Evolutionary conservation across 2,797 vertebrate species (phyloP), one percentile per base, ranked within the genome.

Genomic region (Antennarius maculatus): DNA sequence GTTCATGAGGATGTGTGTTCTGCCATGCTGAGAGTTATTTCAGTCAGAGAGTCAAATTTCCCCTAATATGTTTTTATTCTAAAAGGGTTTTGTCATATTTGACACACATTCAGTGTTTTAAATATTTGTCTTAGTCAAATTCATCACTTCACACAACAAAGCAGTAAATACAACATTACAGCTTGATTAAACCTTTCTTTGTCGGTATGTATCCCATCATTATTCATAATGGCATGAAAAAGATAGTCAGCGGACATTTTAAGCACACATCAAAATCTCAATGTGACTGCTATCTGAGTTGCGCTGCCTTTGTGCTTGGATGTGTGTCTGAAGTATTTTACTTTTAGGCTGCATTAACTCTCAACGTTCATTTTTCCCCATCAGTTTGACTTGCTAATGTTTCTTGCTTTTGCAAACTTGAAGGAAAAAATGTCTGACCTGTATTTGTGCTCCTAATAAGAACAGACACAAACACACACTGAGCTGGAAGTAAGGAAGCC

Each of bases 1-100:
- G 75, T 81, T 90, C 79, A 84, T 85, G 76, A 77, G 76, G 83
- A 88, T 85, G 86, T 80, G 85, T 87, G 79, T 73, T 79, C 77
- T 84, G 80, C 69, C 84, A 88, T 57, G 76, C 76, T 85, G 86
- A 81, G 84, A 71, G 80, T 88, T 86, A 85, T 87, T 89, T 86
- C 72, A 80, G 79, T 82, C 85, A 86, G 77, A 61, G 54, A 85
- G 76, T 89, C 81, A 85, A 82, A 87, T 86, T 86, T 81, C 66
- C 81, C 84, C 71, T 74, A 79, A 81, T 86, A 69, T 76, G 48
- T 75, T 55, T 69, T 41, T 66, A 50, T n/a, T 65, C 66, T 59
- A 60, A 81, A 89, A 81, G 63, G 73, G 53, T 79, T 88, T 84
- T 84, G 83, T 83, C 85, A 84, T 77, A 82, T 88, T 85, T 76